A percentile compares a stretch with the other conserved stretches of the same genome.
phyloP scores from a whole-genome alignment of 2,888 invertebrate genomes.

The Cataglyphis livida region DNA sequence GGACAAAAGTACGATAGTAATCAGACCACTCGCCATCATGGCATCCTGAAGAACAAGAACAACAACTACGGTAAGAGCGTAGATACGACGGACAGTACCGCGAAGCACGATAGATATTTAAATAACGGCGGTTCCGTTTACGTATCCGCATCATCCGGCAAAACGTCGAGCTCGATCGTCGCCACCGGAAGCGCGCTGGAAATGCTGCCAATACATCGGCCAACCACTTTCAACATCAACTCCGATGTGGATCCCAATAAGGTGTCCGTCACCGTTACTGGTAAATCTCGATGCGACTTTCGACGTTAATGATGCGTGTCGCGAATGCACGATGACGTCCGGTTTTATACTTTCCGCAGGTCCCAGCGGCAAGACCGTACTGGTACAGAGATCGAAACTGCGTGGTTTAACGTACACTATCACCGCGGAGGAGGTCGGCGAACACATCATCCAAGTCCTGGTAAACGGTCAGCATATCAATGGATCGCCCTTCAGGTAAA shows the following conservation, averaged over 20 bases:
- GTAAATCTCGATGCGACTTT: conserved; percentile 78
- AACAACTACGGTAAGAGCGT: conserved; percentile 78
- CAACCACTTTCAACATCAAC: conserved; percentile 87
- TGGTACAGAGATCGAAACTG: conserved; percentile 83
- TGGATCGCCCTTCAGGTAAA: conserved; percentile 94
- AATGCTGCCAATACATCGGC: conserved; percentile 87
- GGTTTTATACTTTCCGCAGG: conserved; percentile 76
- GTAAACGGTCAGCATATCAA: conserved; percentile 94
- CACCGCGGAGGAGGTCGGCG: conserved; percentile 94
- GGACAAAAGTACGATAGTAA: conserved; percentile 76
- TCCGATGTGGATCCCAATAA: conserved; percentile 84
- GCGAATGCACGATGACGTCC: conserved; percentile 17
- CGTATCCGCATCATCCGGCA: conserved; percentile 52
- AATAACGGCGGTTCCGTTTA: conserved; percentile 68
- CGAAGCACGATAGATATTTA: conserved; percentile 77
- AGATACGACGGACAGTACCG: conserved; percentile 75
- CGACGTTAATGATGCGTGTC: conserved; percentile 15
- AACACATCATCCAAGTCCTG: conserved; percentile 93
- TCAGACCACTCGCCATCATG: conserved; percentile 77
- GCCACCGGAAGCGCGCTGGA: conserved; percentile 88
- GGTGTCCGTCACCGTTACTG: conserved; percentile 86
- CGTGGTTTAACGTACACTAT: conserved; percentile 85
- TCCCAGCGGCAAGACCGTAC: conserved; percentile 84
- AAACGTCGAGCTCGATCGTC: conserved; percentile 54
- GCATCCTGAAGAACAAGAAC: conserved; percentile 83